These are phyloP conservation scores for Drosophila acutilabella DNA, from an alignment of 2,888 invertebrate genomes.

Conservation along the genomic window DNA sequence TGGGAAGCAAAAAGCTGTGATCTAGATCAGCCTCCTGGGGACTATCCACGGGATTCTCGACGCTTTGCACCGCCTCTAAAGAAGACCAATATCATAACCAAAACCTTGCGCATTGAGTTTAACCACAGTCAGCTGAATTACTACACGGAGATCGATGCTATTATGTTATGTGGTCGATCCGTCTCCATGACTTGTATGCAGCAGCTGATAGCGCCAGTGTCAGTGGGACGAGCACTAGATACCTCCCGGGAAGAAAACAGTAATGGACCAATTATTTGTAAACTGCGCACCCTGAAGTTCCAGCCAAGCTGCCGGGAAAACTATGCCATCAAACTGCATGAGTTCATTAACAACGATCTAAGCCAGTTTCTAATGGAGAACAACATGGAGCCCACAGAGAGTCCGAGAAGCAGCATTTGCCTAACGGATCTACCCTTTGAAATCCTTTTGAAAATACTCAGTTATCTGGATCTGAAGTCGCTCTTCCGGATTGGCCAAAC, in stretches of 20 bases:
- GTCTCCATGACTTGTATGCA: conserved; percentile 75
- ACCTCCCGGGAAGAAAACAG: conserved; percentile 8
- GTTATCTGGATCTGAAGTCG: conserved; percentile 92
- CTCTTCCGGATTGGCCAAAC: conserved; percentile 91
- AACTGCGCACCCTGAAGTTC: conserved; percentile 83
- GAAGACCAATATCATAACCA: conserved; percentile 85
- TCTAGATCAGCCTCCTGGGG: conserved; percentile 30
- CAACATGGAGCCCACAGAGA: conserved; percentile 27
- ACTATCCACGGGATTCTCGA: conserved; percentile 87
- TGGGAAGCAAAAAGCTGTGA: conserved; percentile 88
- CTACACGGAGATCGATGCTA: conserved; percentile 95
- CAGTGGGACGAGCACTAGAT: background rate
- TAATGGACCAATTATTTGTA: conserved; percentile 82
- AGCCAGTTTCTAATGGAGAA: conserved; percentile 80
- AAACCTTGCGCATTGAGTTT: conserved; percentile 92
- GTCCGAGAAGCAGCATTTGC: conserved; percentile 23
- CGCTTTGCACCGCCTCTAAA: conserved; percentile 91
- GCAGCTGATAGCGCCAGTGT: conserved; percentile 56
- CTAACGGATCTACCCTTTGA: conserved; percentile 88
- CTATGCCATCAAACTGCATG: conserved; percentile 77
- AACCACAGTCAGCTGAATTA: conserved; percentile 92
- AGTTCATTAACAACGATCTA: conserved; percentile 83
- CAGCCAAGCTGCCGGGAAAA: conserved; percentile 79
- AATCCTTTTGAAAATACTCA: conserved; percentile 91
- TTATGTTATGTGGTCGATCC: conserved; percentile 90